phyloP scores from a whole-genome alignment of 2,113 vertebrate species.

The Gambusia affinis region DNA sequence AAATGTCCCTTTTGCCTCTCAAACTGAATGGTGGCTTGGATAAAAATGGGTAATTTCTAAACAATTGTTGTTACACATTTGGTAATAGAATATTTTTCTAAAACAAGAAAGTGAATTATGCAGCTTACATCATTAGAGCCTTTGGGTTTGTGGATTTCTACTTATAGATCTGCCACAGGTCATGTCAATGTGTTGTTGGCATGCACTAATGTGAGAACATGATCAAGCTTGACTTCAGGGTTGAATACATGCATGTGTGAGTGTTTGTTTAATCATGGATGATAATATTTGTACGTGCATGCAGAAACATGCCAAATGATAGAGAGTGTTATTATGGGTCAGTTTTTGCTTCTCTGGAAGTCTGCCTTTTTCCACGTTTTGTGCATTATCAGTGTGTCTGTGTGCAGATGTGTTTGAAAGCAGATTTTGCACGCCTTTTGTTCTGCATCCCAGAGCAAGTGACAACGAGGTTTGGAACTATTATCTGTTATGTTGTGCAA shows the following conservation, averaged over 20 bases:
- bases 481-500: slow-evolving; percentile 49
- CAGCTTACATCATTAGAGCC: not conserved
- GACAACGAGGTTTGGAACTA: slow-evolving; percentile 55
- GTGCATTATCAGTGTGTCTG: not conserved
- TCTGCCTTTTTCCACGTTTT: not conserved
- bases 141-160: not conserved
- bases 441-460: slow-evolving; percentile 42
- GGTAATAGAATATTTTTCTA: not conserved
- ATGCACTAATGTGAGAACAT: slow-evolving; percentile 9
- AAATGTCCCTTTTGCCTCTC: not conserved
- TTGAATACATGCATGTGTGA: slow-evolving; percentile 11
- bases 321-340: slow-evolving; percentile 10
- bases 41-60: not conserved
- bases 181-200: not conserved
- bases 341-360: not conserved
- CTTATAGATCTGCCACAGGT: not conserved
- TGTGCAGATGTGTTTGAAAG: not conserved
- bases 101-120: not conserved
- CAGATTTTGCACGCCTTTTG: slow-evolving; percentile 9
- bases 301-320: slow-evolving; percentile 3
- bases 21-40: not conserved
- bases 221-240: slow-evolving; percentile 40
- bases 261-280: slow-evolving; percentile 8
- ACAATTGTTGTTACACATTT: not conserved
- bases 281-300: slow-evolving; percentile 4